phyloP scores from a whole-genome alignment of 2,888 invertebrate genomes.

The Isotomurus palustris region DNA sequence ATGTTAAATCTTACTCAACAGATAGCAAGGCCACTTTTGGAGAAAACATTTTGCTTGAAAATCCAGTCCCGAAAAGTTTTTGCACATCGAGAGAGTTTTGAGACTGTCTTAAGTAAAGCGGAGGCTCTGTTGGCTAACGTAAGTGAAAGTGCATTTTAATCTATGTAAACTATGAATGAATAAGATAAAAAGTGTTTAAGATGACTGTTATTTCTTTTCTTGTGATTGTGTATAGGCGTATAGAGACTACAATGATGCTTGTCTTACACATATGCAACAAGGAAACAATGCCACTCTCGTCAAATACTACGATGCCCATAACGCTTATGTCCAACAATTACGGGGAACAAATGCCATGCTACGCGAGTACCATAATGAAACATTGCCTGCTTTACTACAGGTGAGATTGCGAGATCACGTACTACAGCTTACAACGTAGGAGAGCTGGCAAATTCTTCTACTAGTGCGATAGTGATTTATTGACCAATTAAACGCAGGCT shows the following conservation, averaged over 20 bases:
- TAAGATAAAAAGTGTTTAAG: neutral
- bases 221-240: conserved; percentile 63
- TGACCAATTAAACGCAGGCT: too few species aligned
- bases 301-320: conserved; percentile 87
- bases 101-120: conserved; percentile 78
- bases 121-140: conserved; percentile 72
- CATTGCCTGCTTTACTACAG: conserved; percentile 78
- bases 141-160: conserved; percentile 42
- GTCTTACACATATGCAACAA: conserved; percentile 69
- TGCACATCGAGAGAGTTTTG: conserved; percentile 83
- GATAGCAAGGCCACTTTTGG: conserved; percentile 75
- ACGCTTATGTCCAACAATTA: conserved; percentile 80
- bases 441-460: neutral
- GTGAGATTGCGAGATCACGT: conserved; percentile 53
- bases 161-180: neutral
- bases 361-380: conserved; percentile 79
- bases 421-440: too few species aligned
- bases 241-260: conserved; percentile 79
- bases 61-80: conserved; percentile 86
- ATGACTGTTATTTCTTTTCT: conserved; percentile 32
- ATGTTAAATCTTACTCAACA: conserved; percentile 49
- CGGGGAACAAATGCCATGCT: conserved; percentile 90
- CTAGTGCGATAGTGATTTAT: neutral
- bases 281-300: conserved; percentile 56
- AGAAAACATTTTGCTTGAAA: conserved; percentile 83